Base-by-base conservation (phyloP, 23 tunicate species). In the Pegea sp. region DNA sequence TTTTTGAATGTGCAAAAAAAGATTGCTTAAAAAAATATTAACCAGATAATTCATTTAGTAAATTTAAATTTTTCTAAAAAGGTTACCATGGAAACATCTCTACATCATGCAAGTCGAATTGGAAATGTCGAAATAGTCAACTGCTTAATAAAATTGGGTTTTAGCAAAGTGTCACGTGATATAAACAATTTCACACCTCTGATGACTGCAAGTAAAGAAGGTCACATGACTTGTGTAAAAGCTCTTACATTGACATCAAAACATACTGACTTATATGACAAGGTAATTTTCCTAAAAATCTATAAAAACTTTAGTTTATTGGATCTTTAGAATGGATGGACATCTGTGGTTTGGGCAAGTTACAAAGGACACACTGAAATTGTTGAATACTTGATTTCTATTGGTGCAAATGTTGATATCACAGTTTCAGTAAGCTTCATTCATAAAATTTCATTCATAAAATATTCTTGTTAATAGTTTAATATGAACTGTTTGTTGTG, bases 401-500 rank as follows among this genome's bases (percentile, higher is more conserved):
- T 62, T 19, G 73, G 64, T 2, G 96, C 89, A 1, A 68, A 68
- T 68, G 72, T 84, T 3, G 64, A 84, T 58, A 43, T 56, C 20
- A 30, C 63, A 56, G 95, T 74, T 20, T 32, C 53, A 4, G 70
- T 72, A 26, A 57, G 70, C 48, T 44, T 27, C 5, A 23, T 22
- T 18, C n/a, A 8, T 42, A 21, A 19, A 59, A 5, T 59, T 11
- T 43, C 5, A 11, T 19, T 11, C 5, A n/a, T 59, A 7, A 11
- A 43, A 19, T 59, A 22, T 43, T n/a, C 5, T n/a, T 8, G 6
- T 42, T 16, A n/a, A 59, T 59, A 25, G 18, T 25, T 64, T 63
- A 75, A 84, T 57, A 75, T 91, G 76, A 69, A 93, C 16, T 34
- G 96, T 29, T 52, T 91, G 57, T 31, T 91, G 56, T 91, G 99